Evolutionary conservation across 2,797 vertebrate species (phyloP).

Genomic region (Myotis vivesi): DNA sequence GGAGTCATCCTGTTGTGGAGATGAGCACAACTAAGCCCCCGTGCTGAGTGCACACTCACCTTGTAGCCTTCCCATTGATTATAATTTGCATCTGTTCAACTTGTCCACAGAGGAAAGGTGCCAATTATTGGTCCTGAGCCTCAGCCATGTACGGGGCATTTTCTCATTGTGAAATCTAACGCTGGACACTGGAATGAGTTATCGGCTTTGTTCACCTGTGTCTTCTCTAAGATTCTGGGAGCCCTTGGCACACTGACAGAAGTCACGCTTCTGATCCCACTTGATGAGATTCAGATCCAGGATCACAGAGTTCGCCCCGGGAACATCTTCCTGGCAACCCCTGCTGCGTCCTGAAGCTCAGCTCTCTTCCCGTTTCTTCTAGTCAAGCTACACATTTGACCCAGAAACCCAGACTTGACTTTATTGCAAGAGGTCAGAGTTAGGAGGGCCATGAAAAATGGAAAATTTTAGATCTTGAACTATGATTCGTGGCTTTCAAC

Average conservation of each 20-base stretch:
- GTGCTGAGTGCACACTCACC: not conserved
- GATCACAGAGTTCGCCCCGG: accelerated
- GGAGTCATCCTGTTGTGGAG: not conserved
- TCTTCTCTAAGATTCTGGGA: not conserved
- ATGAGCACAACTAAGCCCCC: not conserved
- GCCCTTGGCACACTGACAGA: not conserved
- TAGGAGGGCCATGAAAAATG: conserved; percentile 6
- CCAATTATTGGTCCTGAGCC: not conserved
- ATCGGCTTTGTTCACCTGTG: accelerated
- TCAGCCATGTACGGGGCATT: not conserved
- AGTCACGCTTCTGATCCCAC: not conserved
- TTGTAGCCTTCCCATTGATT: not conserved
- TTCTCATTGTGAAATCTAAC: not conserved
- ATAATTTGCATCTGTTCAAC: not conserved
- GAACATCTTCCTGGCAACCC: not conserved
- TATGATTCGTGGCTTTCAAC: conserved; percentile 45
- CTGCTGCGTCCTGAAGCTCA: not conserved
- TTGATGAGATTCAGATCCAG: not conserved
- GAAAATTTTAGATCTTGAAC: conserved; percentile 27
- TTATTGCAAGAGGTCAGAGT: not conserved
- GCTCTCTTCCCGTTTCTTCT: not conserved
- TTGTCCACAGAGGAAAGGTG: not conserved
- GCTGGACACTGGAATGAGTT: not conserved
- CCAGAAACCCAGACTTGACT: not conserved
- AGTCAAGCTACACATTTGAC: not conserved